Percentiles rank a stretch among this genome's conserved stretches.
Conservation (phyloP, 1,140 invertebrate species). For the Cepaea nemoralis region DNA sequence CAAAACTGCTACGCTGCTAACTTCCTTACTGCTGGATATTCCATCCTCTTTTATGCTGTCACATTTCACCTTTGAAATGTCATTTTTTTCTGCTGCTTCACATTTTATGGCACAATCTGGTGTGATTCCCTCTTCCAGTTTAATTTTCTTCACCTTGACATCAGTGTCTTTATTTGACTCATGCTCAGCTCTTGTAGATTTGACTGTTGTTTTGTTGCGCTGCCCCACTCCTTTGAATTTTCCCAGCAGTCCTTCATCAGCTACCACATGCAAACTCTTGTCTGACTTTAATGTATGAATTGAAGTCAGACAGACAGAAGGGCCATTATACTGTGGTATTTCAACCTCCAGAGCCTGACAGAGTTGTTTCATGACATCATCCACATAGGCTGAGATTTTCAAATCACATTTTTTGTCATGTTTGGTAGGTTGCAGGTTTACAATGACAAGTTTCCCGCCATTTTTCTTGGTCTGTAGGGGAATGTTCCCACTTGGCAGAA, state of each 20-base stretch:
- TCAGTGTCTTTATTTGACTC: neutral
- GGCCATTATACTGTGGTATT: constrained; percentile 56
- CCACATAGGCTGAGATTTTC: constrained; percentile 90
- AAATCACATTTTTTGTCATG: constrained; percentile 93
- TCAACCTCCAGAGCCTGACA: constrained; percentile 59
- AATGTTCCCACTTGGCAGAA: constrained; percentile 94
- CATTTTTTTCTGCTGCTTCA: neutral
- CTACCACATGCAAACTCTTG: constrained; percentile 44
- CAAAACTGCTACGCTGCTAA: neutral
- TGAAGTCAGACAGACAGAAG: constrained; percentile 52
- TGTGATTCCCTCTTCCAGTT: neutral
- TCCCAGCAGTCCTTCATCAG: constrained; percentile 41
- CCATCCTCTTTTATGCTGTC: neutral
- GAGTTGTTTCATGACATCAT: constrained; percentile 84
- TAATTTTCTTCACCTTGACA: neutral
- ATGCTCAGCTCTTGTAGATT: neutral
- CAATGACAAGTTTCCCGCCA: constrained; percentile 90
- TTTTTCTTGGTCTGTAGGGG: constrained; percentile 90
- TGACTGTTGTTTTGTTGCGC: neutral
- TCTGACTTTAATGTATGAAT: constrained; percentile 53
- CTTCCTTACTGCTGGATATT: neutral
- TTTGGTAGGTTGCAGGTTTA: constrained; percentile 97
- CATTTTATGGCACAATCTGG: neutral
- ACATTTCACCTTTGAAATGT: neutral
- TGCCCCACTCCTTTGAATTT: neutral